Evolutionary conservation across 2,888 invertebrate species (phyloP), one percentile per base, ranked within the genome.

Genomic region (Neoitamus cyanurus): DNA sequence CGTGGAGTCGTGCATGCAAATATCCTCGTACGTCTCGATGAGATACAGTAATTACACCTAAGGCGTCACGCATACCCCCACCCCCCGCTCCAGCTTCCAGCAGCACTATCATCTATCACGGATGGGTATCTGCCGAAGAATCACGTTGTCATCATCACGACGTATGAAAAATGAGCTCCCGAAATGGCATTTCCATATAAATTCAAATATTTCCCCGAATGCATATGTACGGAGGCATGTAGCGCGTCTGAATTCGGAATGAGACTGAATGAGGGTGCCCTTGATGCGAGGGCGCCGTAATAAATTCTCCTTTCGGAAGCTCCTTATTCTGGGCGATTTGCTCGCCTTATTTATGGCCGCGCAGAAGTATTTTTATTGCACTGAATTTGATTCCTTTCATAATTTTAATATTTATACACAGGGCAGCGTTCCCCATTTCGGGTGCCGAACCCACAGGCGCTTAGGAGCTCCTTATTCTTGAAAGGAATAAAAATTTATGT

Each of bases 111-210:
- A 78, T 78, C 48, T 46, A 78, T 78, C 78, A 78, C 30, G 15
- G 9, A 13, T 1, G 25, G 28, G n/a, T 30, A 46, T 78, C 46
- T 78, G 78, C 48, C 78, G 78, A 78, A 78, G 78, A 78, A 78
- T 78, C 78, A 78, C 78, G 31, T 78, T 78, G 48, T 78, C 78
- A 46, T 78, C 78, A 48, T 78, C 78, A 48, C 46, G 48, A 75
- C 46, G 36, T 46, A 30, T 78, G 78, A 78, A 46, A 46, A 78
- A 78, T 78, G 78, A 78, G 78, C 30, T 15, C 48, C 30, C 30
- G 78, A 78, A 78, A 46, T 78, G 78, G 78, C 42, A 78, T 78
- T 78, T 78, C 48, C 78, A 78, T 78, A 78, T 78, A 78, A 78
- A 78, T 78, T 78, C 78, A 78, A 78, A 78, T 78, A 78, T 78